Percentiles rank a stretch among this genome's conserved stretches.
phyloP scores from a whole-genome alignment of 2,113 vertebrate genomes.

The Tauraco erythrolophus region DNA sequence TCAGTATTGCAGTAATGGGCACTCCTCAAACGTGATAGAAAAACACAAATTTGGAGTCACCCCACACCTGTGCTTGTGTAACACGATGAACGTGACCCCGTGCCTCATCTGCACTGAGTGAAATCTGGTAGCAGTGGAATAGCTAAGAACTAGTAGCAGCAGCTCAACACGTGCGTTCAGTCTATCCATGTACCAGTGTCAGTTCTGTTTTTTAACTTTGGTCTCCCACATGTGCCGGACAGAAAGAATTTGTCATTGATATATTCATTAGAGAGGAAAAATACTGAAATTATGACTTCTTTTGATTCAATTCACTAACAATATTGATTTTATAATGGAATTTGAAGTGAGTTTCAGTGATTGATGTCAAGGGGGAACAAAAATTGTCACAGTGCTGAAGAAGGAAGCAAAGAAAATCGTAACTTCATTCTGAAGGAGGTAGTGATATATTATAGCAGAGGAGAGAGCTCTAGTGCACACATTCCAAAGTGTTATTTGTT shows the following conservation, averaged over 20 bases:
- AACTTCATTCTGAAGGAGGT: background rate
- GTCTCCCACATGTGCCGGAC: background rate
- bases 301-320: constrained; percentile 57
- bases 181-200: background rate
- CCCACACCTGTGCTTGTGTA: background rate
- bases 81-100: background rate
- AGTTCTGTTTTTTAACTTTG: background rate
- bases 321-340: constrained; percentile 69
- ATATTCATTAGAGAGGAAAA: constrained; percentile 27
- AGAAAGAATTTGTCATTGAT: constrained; percentile 45
- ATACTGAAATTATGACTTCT: constrained; percentile 36
- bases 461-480: background rate
- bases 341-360: constrained; percentile 55
- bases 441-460: background rate
- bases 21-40: background rate
- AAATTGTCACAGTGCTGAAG: constrained; percentile 25
- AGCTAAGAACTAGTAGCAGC: background rate
- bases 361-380: constrained; percentile 5
- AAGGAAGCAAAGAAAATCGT: constrained; percentile 2
- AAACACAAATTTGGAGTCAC: background rate
- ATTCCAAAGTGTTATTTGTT: background rate
- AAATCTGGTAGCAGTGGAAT: background rate
- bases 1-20: background rate
- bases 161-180: background rate
- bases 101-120: background rate